phyloP scores from a whole-genome alignment of 2,113 vertebrate genomes.

The Oryzias woworae region DNA sequence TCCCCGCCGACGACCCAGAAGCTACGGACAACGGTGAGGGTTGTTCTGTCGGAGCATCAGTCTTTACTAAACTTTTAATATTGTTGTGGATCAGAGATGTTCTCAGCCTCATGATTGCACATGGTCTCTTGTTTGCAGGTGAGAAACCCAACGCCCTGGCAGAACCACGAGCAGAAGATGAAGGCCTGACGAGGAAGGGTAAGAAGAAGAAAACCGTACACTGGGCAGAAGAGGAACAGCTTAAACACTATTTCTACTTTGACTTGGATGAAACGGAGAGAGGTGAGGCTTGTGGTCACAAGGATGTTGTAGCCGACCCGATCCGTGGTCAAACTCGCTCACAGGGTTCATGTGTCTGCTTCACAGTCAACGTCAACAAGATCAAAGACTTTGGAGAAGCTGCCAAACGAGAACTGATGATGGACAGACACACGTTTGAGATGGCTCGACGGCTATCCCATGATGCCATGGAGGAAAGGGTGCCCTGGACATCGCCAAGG shows the following conservation, averaged over 20 bases:
- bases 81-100: no score
- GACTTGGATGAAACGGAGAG: constrained; percentile 93
- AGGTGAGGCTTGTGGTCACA: constrained; percentile 68
- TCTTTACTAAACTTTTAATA: no score
- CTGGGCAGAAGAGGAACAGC: constrained; percentile 90
- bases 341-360: background rate
- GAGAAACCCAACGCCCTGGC: constrained; percentile 75
- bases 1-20: constrained; percentile 87
- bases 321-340: background rate
- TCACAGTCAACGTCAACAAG: constrained; percentile 93
- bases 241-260: constrained; percentile 93
- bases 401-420: constrained; percentile 91
- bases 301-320: no score
- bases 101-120: no score
- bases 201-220: constrained; percentile 92
- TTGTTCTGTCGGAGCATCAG: background rate
- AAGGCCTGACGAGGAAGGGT: constrained; percentile 83
- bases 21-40: constrained; percentile 79
- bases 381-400: constrained; percentile 96
- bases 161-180: constrained; percentile 79
- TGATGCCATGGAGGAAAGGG: constrained; percentile 92
- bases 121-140: constrained; percentile 42
- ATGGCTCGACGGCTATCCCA: constrained; percentile 89
- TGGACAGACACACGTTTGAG: constrained; percentile 92
- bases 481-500: constrained; percentile 85